These are phyloP conservation scores for Synanthedon tipuliformis DNA, from an alignment of 2,888 invertebrate genomes.

Conservation along the genomic window DNA sequence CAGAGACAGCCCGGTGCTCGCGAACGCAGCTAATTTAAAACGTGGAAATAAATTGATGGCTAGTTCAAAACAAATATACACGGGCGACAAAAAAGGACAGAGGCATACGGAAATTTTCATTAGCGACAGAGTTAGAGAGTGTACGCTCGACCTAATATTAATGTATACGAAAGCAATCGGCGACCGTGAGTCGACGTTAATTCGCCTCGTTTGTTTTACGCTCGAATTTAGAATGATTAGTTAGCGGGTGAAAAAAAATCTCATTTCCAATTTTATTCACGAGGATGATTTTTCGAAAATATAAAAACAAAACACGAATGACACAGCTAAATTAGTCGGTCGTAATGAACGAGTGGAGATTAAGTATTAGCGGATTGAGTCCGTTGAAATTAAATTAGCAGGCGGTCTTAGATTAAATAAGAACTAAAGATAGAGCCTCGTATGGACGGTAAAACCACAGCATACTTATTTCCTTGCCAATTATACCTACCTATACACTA, in stretches of 20 bases:
- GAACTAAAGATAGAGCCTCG: too few relatives aligned
- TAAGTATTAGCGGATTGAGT: conserved; percentile 47
- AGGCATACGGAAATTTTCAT: conserved; percentile 56
- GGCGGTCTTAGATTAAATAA: conserved; percentile 13
- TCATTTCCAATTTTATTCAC: conserved; percentile 47
- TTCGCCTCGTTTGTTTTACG: conserved; percentile 28
- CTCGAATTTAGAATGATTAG: conserved; percentile 24
- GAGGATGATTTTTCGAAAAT: conserved; percentile 46
- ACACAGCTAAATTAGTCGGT: conserved; percentile 38
- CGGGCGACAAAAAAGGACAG: conserved; percentile 66
- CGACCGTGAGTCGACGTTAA: conserved; percentile 56
- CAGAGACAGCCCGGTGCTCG: conserved; percentile 41
- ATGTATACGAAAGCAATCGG: conserved; percentile 34
- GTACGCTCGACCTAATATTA: conserved; percentile 47
- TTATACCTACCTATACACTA: too few relatives aligned
- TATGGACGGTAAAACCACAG: too few relatives aligned
- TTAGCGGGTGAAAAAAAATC: conserved; percentile 23
- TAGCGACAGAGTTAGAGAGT: conserved; percentile 47
- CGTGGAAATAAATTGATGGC: conserved; percentile 64
- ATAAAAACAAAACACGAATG: conserved; percentile 47
- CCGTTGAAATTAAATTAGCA: conserved; percentile 51
- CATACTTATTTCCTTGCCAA: too few relatives aligned
- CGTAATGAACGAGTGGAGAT: conserved; percentile 42
- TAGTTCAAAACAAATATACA: conserved; percentile 67
- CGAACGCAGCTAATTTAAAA: conserved; percentile 59